These are phyloP conservation scores for Chrysodeixis includens DNA, from an alignment of 2,888 invertebrate genomes.

Conservation along the genomic window DNA sequence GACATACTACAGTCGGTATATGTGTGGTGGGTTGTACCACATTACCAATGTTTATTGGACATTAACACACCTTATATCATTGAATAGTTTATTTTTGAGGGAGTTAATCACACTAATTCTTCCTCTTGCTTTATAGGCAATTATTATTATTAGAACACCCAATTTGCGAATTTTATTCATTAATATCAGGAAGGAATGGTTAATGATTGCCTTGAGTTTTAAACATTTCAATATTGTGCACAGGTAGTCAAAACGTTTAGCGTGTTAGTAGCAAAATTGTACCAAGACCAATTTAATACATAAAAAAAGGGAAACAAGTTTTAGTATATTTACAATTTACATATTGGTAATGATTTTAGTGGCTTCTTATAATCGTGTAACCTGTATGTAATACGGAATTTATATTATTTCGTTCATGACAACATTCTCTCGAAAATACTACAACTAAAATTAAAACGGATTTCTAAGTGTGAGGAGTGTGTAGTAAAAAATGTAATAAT, in stretches of 20 bases:
- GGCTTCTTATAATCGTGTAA: no score
- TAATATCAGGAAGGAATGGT: background rate
- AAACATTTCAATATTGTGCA: background rate
- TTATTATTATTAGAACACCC: background rate
- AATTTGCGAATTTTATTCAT: background rate
- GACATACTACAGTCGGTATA: background rate
- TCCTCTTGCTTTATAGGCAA: background rate
- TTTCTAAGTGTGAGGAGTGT: no score
- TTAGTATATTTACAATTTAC: no score
- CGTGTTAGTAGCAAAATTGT: no score
- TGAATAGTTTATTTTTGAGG: background rate
- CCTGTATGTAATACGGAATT: no score
- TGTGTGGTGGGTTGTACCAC: background rate
- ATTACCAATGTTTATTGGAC: background rate
- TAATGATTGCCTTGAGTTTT: background rate
- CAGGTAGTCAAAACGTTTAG: background rate
- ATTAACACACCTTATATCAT: background rate
- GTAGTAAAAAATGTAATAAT: no score
- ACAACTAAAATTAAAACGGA: no score
- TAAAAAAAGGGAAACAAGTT: no score
- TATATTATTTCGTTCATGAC: no score
- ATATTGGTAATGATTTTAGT: no score
- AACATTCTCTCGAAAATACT: no score
- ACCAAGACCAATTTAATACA: no score
- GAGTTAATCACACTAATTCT: conserved; percentile 4